A percentile compares a stretch with the other conserved stretches of the same genome.
Conservation (phyloP, 2,797 vertebrate species). For the Odontamblyopus lacepedii region DNA sequence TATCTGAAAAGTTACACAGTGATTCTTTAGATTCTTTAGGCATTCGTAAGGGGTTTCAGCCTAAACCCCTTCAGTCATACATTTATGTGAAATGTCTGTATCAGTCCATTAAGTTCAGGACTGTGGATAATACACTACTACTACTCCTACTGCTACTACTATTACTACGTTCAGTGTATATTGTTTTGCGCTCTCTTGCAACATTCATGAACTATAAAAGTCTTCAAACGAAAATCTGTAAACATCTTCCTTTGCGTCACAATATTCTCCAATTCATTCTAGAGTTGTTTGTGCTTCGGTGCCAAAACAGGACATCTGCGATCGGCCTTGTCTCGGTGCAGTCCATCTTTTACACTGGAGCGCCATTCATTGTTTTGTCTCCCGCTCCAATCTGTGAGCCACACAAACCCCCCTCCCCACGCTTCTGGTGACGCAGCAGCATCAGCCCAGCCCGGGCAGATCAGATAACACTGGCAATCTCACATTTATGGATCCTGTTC, state of each 20-base stretch:
- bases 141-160: too few relatives aligned
- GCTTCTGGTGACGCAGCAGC: conserved; percentile 44
- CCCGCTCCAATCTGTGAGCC: conserved; percentile 35
- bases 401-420: conserved; percentile 9
- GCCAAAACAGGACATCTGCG: conserved; percentile 13
- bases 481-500: conserved; percentile 62
- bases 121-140: too few relatives aligned
- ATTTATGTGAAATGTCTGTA: too few relatives aligned
- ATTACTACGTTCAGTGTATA: too few relatives aligned
- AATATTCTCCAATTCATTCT: conserved; percentile 23
- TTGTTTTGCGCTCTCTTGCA: too few relatives aligned
- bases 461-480: conserved; percentile 61
- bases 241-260: neutral
- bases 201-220: neutral
- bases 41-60: too few relatives aligned
- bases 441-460: conserved; percentile 43
- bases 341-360: conserved; percentile 2
- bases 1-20: too few relatives aligned
- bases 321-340: conserved; percentile 11
- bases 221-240: neutral
- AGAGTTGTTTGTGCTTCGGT: conserved; percentile 6
- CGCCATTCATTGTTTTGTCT: conserved; percentile 39
- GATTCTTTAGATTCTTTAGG: too few relatives aligned
- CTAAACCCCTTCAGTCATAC: too few relatives aligned
- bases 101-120: too few relatives aligned